phyloP scores from a whole-genome alignment of 1,140 invertebrate species.

The Apis mellifera region Amel_HAv3.1 CM009938.2:7644501-7645000 shows the following conservation, averaged over 20 bases:
- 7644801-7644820: background rate
- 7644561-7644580: background rate
- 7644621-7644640: background rate
- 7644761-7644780: slow-evolving; percentile 65
- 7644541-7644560: too few relatives aligned
- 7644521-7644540: background rate
- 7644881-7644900: slow-evolving; percentile 71
- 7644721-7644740: slow-evolving; percentile 14
- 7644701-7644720: background rate
- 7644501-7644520: too few relatives aligned
- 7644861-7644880: slow-evolving; percentile 76
- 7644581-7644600: background rate
- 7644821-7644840: slow-evolving; percentile 73
- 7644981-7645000: slow-evolving; percentile 39
- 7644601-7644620: slow-evolving; percentile 21
- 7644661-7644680: background rate
- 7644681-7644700: background rate
- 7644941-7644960: slow-evolving; percentile 39
- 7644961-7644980: slow-evolving; percentile 51
- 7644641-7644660: background rate
- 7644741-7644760: slow-evolving; percentile 63
- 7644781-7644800: slow-evolving; percentile 59
- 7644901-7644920: slow-evolving; percentile 70
- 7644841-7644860: slow-evolving; percentile 67
- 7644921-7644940: slow-evolving; percentile 70